These are phyloP conservation scores for Cacatua alba DNA, from an alignment of 2,113 vertebrate genomes.

Conservation along the genomic window DNA sequence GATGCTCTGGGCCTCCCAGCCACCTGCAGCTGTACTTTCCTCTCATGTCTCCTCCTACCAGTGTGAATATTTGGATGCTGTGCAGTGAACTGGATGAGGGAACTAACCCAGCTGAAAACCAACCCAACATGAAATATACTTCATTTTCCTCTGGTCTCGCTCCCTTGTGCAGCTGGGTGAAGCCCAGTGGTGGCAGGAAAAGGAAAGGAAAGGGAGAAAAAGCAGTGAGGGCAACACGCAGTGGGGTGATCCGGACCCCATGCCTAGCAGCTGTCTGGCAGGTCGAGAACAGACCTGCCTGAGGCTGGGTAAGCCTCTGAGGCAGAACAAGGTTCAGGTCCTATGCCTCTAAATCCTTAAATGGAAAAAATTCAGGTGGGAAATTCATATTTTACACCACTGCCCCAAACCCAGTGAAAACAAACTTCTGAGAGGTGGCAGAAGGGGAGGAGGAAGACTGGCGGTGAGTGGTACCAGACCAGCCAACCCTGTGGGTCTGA, in stretches of 20 bases:
- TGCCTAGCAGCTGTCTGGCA: background rate
- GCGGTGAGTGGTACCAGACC: background rate
- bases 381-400: background rate
- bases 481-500: background rate
- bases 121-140: background rate
- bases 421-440: background rate
- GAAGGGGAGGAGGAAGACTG: background rate
- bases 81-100: background rate
- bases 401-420: background rate
- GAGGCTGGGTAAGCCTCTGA: background rate
- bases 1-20: background rate
- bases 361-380: fast-evolving
- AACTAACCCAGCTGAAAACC: background rate
- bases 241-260: fast-evolving
- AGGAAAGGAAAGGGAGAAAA: background rate
- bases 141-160: background rate
- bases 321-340: background rate
- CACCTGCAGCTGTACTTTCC: background rate
- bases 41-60: background rate
- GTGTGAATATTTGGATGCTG: background rate
- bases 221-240: background rate
- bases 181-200: background rate
- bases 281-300: background rate
- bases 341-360: background rate
- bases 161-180: background rate